Conservation (phyloP, 2,797 vertebrate genomes). For the Leuciscus waleckii region DNA sequence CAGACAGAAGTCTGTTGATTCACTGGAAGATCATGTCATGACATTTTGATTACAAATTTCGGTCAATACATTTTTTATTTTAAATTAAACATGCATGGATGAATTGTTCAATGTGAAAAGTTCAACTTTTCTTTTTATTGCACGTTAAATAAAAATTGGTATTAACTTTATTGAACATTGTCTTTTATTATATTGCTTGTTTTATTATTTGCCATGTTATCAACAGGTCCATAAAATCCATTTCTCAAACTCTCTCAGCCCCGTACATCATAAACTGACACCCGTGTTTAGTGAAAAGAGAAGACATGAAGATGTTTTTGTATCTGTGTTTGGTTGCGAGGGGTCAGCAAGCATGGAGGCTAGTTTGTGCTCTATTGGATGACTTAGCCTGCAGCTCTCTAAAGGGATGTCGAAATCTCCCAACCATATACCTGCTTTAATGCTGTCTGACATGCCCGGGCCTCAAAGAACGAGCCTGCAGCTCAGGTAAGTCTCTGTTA, state of each 20-base stretch:
- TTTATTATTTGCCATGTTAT: neutral
- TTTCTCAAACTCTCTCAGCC: neutral
- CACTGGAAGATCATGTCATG: neutral
- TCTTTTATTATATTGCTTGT: neutral
- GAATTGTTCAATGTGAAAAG: neutral
- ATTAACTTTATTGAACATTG: neutral
- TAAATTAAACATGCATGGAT: neutral
- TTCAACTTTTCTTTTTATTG: neutral
- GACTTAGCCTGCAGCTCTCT: constrained; percentile 52
- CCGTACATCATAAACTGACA: neutral
- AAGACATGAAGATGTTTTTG: constrained; percentile 32
- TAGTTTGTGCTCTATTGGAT: constrained; percentile 49
- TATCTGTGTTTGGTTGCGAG: constrained; percentile 19
- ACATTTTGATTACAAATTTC: neutral
- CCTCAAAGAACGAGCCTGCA: constrained; percentile 47
- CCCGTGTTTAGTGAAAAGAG: neutral
- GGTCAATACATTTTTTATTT: too few species aligned
- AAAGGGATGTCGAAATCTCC: constrained; percentile 52
- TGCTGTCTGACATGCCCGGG: constrained; percentile 52
- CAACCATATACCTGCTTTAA: constrained; percentile 56
- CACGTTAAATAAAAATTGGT: neutral
- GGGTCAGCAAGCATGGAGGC: constrained; percentile 38
- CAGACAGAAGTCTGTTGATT: neutral
- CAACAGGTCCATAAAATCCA: neutral
- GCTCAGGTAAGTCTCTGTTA: constrained; percentile 50